phyloP scores from a whole-genome alignment of 2,797 vertebrate species.

The Ambastaia sidthimunki region DNA sequence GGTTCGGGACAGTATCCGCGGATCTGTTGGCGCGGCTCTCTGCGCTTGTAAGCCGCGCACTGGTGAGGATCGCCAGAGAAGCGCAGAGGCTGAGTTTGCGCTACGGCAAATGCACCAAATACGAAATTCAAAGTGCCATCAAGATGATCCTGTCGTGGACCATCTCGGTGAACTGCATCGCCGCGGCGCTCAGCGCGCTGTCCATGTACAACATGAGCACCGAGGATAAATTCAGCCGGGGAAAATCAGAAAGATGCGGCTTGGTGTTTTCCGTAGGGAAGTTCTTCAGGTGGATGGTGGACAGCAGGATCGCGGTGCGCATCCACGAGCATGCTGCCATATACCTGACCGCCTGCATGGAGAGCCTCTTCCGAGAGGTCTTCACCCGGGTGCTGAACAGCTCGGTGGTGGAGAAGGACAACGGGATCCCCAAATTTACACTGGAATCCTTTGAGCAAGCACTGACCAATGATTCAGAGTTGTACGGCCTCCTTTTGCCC shows the following conservation, averaged over 20 bases:
- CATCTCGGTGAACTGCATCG: constrained; percentile 84
- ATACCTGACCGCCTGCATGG: constrained; percentile 92
- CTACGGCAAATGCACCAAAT: constrained; percentile 95
- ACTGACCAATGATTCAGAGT: constrained; percentile 88
- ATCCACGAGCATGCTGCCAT: constrained; percentile 96
- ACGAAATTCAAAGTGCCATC: constrained; percentile 94
- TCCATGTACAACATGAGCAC: constrained; percentile 96
- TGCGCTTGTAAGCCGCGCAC: constrained; percentile 85
- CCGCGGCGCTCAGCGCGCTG: constrained; percentile 87
- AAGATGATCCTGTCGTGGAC: constrained; percentile 91
- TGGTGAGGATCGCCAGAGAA: constrained; percentile 90
- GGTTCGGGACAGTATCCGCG: constrained; percentile 73
- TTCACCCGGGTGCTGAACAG: constrained; percentile 76
- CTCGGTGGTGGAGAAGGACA: constrained; percentile 79
- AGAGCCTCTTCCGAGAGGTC: constrained; percentile 92
- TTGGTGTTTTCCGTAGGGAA: constrained; percentile 92
- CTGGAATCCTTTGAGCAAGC: constrained; percentile 89
- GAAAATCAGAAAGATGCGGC: constrained; percentile 91
- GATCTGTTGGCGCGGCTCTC: constrained; percentile 89
- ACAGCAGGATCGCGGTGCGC: constrained; percentile 88
- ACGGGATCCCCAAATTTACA: constrained; percentile 83
- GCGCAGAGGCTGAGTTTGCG: constrained; percentile 93
- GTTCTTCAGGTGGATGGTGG: constrained; percentile 98
- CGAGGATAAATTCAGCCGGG: constrained; percentile 90
- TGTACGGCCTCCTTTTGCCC: constrained; percentile 92